Base-by-base conservation (phyloP, 2,797 vertebrate species). In the Danio tinwini region DNA sequence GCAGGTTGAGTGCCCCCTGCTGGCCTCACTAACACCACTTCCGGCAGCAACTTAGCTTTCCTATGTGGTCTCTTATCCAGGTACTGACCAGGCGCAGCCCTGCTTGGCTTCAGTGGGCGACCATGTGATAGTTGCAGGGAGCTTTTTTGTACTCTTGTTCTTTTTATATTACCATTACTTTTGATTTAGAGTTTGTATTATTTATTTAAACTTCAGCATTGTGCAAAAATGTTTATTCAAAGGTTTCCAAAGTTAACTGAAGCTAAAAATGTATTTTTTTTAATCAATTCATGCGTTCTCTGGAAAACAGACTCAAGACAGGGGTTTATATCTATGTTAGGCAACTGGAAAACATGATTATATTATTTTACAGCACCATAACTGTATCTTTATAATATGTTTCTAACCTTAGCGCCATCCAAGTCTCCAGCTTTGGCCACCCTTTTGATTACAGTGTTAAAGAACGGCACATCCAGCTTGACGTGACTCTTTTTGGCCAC, bases 381-480 rank as follows among this genome's bases (percentile, higher is more conserved):
- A 37, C 37, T 42, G 7, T 6, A 42, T 50, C 10, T 12, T 53
- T 21, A 10, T 16, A 17, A 14, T 59, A n/a, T 7, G 13, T 45
- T 6, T 37, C 82, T 56, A 19, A 99, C 98, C 97, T 96, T 96
- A 3, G 95, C 96, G 6, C 90, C 95, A n/a, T 95, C 90, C 70
- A 95, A 85, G 81, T 96, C 92, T 16, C 93, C 92, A 7, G 71
- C 81, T 90, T 90, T 96, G 68, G 95, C 95, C 19, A 90, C 90
- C 84, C 93, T 95, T 81, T 93, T 94, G 76, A 99, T 92, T 86
- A 94, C 90, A 0, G 93, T 92, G 81, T 99, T 99, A 80, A 97
- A 98, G 86, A 99, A 99, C 0, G 92, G 91, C 1, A 93, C 78
- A 0, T 99, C 96, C 0, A 94, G 92, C 87, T 95, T 94, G 67